Evolutionary conservation across 2,797 vertebrate species (phyloP).

Genomic region (Mico argentatus): DNA sequence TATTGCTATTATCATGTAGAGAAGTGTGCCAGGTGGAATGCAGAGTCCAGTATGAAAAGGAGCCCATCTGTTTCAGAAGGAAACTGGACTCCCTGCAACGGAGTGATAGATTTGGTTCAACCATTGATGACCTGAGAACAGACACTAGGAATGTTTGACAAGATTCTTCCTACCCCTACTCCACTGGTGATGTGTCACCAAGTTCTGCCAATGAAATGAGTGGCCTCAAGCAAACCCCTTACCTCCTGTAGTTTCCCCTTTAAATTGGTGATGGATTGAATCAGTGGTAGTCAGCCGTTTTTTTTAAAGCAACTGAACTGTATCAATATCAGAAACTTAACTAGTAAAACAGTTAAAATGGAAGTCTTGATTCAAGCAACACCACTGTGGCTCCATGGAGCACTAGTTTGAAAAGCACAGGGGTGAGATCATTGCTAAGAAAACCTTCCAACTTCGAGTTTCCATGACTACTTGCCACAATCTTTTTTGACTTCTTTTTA

Average conservation of each 20-base stretch:
- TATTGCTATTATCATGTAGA: background rate
- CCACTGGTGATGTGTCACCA: background rate
- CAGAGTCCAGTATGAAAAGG: background rate
- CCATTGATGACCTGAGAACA: background rate
- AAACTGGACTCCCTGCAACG: background rate
- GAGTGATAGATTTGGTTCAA: background rate
- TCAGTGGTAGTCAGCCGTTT: background rate
- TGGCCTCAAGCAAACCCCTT: background rate
- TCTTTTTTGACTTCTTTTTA: slow-evolving; percentile 8
- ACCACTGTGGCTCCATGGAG: background rate
- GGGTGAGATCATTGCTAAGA: background rate
- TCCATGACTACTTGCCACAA: background rate
- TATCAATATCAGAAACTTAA: background rate
- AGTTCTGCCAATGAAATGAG: background rate
- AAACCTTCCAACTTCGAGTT: background rate
- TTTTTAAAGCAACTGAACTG: background rate
- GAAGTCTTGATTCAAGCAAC: background rate
- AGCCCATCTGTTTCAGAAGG: background rate
- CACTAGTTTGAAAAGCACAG: background rate
- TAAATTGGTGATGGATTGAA: background rate
- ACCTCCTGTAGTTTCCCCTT: background rate
- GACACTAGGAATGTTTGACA: background rate
- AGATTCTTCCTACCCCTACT: background rate
- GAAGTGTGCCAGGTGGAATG: background rate
- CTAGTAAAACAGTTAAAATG: background rate